Conservation (phyloP, 2,113 vertebrate species). For the Acanthisitta chloris region DNA sequence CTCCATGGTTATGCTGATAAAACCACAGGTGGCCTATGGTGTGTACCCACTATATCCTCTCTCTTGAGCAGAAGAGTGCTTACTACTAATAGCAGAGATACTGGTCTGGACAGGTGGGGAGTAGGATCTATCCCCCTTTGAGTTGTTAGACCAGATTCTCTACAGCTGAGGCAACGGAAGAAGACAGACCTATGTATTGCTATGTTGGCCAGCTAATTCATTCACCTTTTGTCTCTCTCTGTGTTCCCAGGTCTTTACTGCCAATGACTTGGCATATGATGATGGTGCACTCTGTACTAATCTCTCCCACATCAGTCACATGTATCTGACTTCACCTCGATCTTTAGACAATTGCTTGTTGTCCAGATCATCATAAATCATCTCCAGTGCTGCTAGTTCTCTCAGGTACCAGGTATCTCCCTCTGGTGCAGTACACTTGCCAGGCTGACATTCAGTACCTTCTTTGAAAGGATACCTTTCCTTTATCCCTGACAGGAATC, state of each 20-base stretch:
- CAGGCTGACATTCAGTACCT: background rate
- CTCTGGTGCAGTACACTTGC: background rate
- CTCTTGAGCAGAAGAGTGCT: background rate
- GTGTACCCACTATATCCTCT: background rate
- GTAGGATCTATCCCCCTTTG: background rate
- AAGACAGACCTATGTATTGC: background rate
- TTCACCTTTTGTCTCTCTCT: background rate
- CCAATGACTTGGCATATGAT: background rate
- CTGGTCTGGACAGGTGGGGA: background rate
- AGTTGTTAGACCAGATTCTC: background rate
- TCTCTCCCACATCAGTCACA: background rate
- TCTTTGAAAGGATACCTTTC: background rate
- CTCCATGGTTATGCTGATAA: background rate
- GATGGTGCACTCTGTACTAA: background rate
- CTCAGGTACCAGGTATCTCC: background rate
- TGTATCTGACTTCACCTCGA: background rate
- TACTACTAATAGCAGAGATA: background rate
- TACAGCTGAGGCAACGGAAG: background rate
- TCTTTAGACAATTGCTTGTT: background rate
- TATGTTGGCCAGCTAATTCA: background rate
- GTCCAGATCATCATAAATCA: background rate
- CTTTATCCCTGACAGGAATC: background rate
- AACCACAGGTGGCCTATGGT: background rate
- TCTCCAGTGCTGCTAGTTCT: too few relatives aligned
- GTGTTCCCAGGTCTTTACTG: background rate